These are phyloP conservation scores for Teinopalpus imperialis DNA, from an alignment of 2,888 invertebrate genomes.

Conservation along the genomic window DNA sequence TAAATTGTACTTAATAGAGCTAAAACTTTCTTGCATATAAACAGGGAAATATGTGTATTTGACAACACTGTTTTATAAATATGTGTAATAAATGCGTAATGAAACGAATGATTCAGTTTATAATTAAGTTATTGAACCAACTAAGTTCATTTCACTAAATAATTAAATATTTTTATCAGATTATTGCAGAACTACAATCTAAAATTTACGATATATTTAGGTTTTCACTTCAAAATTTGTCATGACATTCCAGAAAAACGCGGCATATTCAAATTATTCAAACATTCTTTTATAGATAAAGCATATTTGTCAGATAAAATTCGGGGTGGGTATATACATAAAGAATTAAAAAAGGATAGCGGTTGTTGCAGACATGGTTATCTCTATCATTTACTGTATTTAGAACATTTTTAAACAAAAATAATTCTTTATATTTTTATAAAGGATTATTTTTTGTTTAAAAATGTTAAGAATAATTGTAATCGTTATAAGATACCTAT, in stretches of 20 bases:
- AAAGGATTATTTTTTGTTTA: too few relatives aligned
- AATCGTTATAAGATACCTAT: too few relatives aligned
- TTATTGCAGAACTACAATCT: neutral
- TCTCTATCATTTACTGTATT: too few relatives aligned
- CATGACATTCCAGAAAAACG: conserved; percentile 10
- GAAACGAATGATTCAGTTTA: conserved; percentile 28
- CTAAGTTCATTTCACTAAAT: conserved; percentile 4
- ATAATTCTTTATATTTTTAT: too few relatives aligned
- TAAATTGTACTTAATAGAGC: too few relatives aligned
- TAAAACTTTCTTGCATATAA: too few relatives aligned
- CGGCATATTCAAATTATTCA: conserved; percentile 19
- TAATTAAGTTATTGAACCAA: conserved; percentile 7
- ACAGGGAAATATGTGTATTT: neutral
- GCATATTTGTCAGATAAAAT: too few relatives aligned
- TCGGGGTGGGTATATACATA: too few relatives aligned
- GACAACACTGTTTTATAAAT: conserved; percentile 26
- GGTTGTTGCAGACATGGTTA: too few relatives aligned
- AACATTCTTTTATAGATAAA: conserved; percentile 14
- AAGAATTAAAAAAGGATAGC: too few relatives aligned
- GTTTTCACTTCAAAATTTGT: neutral
- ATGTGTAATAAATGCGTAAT: conserved; percentile 30
- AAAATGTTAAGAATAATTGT: too few relatives aligned
- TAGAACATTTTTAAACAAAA: too few relatives aligned
- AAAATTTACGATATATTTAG: neutral
- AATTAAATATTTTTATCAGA: conserved; percentile 11